Percentiles rank a stretch among this genome's conserved stretches.
phyloP scores from a whole-genome alignment of 2,797 vertebrate species.

The Thaleichthys pacificus region DNA sequence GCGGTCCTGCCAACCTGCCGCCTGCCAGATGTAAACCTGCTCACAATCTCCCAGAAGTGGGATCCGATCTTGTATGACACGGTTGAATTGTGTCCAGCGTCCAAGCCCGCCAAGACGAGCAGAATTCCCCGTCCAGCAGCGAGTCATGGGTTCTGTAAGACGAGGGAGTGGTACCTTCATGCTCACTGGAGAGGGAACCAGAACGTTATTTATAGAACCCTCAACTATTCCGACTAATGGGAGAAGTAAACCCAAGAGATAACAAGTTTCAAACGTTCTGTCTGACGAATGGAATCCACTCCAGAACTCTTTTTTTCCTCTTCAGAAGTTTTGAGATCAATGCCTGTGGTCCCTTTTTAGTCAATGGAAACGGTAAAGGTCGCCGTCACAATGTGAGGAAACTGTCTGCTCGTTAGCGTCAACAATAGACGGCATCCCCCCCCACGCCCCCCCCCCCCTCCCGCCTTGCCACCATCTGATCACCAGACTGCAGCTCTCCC shows the following conservation, averaged over 20 bases:
- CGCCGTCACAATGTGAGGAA: constrained; percentile 59
- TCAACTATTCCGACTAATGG: neutral
- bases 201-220: neutral
- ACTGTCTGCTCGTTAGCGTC: constrained; percentile 27
- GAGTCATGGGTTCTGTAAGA: no score
- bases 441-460: neutral
- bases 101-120: constrained; percentile 15
- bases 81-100: neutral
- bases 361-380: constrained; percentile 28
- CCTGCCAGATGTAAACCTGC: neutral
- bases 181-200: neutral
- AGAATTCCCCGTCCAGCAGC: neutral
- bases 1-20: no score
- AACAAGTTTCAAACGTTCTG: neutral
- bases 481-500: neutral
- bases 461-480: neutral
- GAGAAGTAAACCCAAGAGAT: neutral
- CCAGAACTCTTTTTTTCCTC: neutral
- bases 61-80: constrained; percentile 13
- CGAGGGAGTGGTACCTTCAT: no score
- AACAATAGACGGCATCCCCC: constrained; percentile 47
- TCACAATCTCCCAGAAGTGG: constrained; percentile 8
- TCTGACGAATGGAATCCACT: neutral
- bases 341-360: neutral
- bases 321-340: neutral